A percentile compares a stretch with the other conserved stretches of the same genome.
Evolutionary conservation across 64 coral and sea anemone genomes (phyloP).

Genomic region (Pocillopora damicornis): DNA sequence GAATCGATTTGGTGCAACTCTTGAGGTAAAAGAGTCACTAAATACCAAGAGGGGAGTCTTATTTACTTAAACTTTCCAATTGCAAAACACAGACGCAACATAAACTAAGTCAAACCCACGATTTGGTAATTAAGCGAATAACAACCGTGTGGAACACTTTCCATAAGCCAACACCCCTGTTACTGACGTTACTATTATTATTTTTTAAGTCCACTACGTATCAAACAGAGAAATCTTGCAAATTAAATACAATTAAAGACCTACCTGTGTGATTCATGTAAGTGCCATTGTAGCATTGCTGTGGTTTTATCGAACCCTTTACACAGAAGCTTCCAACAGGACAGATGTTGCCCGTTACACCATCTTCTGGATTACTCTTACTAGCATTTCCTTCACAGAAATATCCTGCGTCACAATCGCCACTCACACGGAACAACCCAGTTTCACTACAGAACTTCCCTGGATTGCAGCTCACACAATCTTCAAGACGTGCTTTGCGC

Average conservation of each 20-base stretch:
- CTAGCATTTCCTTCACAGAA: conserved; percentile 70
- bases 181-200: too few relatives aligned
- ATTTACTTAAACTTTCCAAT: too few relatives aligned
- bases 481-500: conserved; percentile 56
- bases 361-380: conserved; percentile 66
- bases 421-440: conserved; percentile 69
- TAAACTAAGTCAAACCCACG: too few relatives aligned
- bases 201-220: too few relatives aligned
- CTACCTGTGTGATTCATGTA: conserved; percentile 97
- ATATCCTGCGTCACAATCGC: conserved; percentile 66
- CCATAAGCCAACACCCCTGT: too few relatives aligned
- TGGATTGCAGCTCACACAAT: conserved; percentile 90
- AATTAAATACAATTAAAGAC: not conserved
- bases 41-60: too few relatives aligned
- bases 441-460: conserved; percentile 93
- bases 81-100: too few relatives aligned
- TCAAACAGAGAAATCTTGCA: too few relatives aligned
- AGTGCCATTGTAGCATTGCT: conserved; percentile 72
- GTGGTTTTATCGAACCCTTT: conserved; percentile 55
- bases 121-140: too few relatives aligned
- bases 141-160: too few relatives aligned
- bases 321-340: conserved; percentile 77
- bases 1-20: not conserved
- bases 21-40: not conserved
- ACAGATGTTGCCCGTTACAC: conserved; percentile 64